A percentile compares a stretch with the other conserved stretches of the same genome.
These are phyloP conservation scores for Apotomis turbidana DNA, from an alignment of 2,888 invertebrate genomes.

Conservation along the genomic window DNA sequence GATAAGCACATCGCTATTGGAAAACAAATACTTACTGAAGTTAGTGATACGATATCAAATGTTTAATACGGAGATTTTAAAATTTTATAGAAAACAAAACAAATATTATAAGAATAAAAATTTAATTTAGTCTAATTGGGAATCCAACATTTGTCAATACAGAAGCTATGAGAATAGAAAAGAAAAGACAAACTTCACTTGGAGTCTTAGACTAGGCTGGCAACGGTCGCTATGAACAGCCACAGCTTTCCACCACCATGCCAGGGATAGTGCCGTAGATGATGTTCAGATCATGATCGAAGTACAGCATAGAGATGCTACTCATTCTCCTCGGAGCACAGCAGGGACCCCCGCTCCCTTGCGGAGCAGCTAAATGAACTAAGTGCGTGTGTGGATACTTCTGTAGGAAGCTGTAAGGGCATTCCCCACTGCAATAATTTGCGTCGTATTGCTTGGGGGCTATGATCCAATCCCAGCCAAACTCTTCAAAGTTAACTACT, in stretches of 20 bases:
- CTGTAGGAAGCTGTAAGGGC: constrained; percentile 93
- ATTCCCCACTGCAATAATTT: constrained; percentile 98
- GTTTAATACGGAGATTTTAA: background rate
- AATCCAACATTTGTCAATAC: background rate
- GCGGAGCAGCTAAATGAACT: constrained; percentile 90
- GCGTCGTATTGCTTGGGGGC: constrained; percentile 97
- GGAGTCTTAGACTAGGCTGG: constrained; percentile 54
- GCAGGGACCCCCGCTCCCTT: constrained; percentile 93
- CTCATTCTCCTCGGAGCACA: constrained; percentile 96
- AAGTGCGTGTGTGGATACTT: constrained; percentile 95
- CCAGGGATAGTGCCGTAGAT: constrained; percentile 94
- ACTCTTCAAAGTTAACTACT: constrained; percentile 96
- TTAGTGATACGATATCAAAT: background rate
- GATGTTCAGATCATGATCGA: constrained; percentile 94
- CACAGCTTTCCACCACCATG: constrained; percentile 97
- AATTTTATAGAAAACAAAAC: background rate
- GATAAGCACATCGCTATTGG: background rate
- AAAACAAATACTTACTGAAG: background rate
- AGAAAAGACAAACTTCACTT: constrained; percentile 46
- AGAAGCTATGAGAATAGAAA: background rate
- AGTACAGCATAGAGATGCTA: constrained; percentile 95
- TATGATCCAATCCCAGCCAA: constrained; percentile 99
- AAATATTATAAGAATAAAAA: background rate
- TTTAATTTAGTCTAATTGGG: background rate
- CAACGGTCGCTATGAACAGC: constrained; percentile 88